Conservation (phyloP, 2,888 invertebrate species). For the Phytoseiulus persimilis region DNA sequence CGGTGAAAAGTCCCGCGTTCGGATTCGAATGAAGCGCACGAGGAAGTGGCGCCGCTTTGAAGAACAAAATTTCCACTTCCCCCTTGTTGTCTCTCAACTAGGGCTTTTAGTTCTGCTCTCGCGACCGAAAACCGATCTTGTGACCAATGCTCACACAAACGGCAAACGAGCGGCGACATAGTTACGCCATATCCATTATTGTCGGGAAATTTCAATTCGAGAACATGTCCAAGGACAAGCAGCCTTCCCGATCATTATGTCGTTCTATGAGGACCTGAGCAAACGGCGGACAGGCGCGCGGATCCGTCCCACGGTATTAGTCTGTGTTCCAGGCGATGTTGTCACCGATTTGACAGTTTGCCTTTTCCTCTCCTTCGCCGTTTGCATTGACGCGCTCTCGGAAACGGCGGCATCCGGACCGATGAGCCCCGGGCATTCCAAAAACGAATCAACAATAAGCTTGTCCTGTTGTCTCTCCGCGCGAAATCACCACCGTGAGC, state of each 20-base stretch:
- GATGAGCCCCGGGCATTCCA: neutral
- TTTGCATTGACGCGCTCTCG: neutral
- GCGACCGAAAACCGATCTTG: no score
- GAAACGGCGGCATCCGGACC: neutral
- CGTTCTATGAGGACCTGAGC: neutral
- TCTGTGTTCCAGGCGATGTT: neutral
- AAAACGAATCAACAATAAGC: neutral
- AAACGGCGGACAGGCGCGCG: neutral
- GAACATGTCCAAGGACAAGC: neutral
- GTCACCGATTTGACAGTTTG: conserved; percentile 5
- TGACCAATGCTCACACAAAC: no score
- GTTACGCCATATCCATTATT: neutral
- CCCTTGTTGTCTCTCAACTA: no score
- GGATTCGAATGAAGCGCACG: no score
- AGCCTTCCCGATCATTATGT: neutral
- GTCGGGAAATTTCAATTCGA: neutral
- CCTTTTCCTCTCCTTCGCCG: neutral
- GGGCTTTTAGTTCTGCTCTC: no score
- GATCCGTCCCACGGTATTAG: neutral
- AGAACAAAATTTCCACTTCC: no score
- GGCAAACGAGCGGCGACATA: no score
- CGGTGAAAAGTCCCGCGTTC: no score
- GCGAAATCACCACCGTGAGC: neutral
- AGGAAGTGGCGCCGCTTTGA: no score
- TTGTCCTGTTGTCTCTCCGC: neutral